Base-by-base conservation (phyloP, 2,113 vertebrate genomes). In the Paracanthobrama guichenoti region DNA sequence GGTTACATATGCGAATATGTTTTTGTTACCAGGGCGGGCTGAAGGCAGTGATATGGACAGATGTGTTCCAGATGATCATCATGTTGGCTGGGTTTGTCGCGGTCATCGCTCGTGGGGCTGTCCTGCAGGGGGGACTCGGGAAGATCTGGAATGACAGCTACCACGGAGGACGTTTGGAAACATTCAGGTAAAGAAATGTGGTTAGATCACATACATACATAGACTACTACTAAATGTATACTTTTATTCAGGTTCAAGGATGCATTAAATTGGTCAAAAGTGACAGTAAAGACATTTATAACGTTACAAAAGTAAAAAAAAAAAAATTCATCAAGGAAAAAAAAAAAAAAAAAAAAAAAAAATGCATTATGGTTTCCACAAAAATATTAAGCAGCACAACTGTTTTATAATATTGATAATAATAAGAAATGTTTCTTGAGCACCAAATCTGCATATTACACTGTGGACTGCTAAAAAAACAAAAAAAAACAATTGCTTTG, bases 21-120 rank as follows among this genome's bases (percentile, higher is more conserved):
- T 82, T 18, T 24, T 31, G 59, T 86, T 80, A 81, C 39, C 86
- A 95, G 95, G 95, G 95, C 7, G 95, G 95, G 0, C 89, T 95
- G 81, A 95, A 95, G 87, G 95, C 95, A 3, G 95, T 95, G 13
- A 94, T 95, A 86, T 95, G 95, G 95, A 95, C 95, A 64, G 95
- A 95, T 59, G 95, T 95, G 55, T 46, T 95, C 73, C 94, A 95
- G 91, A 94, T 95, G 94, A 89, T 92, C 42, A 89, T 95, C 86
- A 95, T 95, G 95, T 86, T 95, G 80, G 82, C 87, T 18, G 95
- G 95, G 7, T 95, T 95, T 85, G 83, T 95, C 86, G 93, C 94
- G 1, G 93, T 95, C 44, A 94, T 95, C 64, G 90, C 90, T 4
- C 89, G 92, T 69, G 94, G 94, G 69, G 92, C 91, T 0, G 88